Evolutionary conservation across 2,888 invertebrate species (phyloP).

Genomic region (Dolomedes plantarius): DNA sequence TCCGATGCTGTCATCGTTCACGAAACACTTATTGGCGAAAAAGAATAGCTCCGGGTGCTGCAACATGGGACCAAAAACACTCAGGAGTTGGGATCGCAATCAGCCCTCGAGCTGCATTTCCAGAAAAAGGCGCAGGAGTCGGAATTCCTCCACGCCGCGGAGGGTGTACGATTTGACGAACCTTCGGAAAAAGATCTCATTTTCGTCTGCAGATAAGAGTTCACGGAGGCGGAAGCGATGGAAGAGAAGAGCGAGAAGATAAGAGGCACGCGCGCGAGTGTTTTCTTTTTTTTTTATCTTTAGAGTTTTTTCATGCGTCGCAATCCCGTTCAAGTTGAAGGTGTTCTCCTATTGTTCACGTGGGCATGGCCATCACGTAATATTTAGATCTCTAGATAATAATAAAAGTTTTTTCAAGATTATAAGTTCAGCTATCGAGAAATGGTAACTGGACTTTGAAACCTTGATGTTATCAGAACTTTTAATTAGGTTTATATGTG

Average conservation of each 20-base stretch:
- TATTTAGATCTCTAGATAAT: too few species aligned
- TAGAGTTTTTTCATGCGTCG: too few species aligned
- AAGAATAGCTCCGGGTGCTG: background rate
- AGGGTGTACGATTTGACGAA: background rate
- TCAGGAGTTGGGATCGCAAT: background rate
- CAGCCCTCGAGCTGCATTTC: background rate
- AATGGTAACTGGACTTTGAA: too few species aligned
- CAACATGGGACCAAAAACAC: background rate
- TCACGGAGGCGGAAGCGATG: conserved; percentile 19
- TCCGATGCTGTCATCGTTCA: background rate
- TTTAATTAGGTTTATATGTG: too few species aligned
- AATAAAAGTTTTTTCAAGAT: too few species aligned
- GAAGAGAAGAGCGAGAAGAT: too few species aligned
- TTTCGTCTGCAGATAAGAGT: conserved; percentile 12
- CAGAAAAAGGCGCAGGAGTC: conserved; percentile 1
- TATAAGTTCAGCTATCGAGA: too few species aligned
- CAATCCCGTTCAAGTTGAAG: too few species aligned
- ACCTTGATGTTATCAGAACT: too few species aligned
- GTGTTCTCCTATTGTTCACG: too few species aligned
- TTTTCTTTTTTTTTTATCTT: background rate
- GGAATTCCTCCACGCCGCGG: conserved; percentile 34
- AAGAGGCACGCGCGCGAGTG: conserved; percentile 34
- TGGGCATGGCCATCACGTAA: too few species aligned
- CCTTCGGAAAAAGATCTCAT: too few species aligned
- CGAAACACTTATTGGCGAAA: background rate